Base-by-base conservation (phyloP, 2,888 invertebrate species). In the Piscicola geometra region DNA sequence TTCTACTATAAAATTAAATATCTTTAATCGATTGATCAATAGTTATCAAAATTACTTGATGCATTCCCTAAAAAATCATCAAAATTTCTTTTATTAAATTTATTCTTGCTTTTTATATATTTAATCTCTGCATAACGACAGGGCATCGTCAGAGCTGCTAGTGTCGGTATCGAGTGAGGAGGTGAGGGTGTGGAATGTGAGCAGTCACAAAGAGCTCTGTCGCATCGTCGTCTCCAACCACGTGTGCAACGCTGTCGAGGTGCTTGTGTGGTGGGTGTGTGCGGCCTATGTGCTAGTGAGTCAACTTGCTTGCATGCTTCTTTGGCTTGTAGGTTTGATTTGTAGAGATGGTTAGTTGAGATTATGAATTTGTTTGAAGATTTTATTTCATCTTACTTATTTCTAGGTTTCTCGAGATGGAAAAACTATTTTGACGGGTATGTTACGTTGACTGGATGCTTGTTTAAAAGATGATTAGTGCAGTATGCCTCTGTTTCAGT, bases 201-300 rank as follows among this genome's bases (percentile, higher is more conserved):
- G 87, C 64, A 89, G 90, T 0, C 89, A 90, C 81, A 90, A 90
- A 82, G 95, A 96, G 87, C 86, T 94, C 78, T 88, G 94, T 32
- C 88, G 95, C 52, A 91, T 94, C 78, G 89, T 89, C 78, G 91
- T 94, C 28, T 90, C 91, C n/a, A 95, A 95, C 87, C 93, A 93
- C 84, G 89, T 89, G 1, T 94, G 94, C 83, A 90, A 92, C 15
- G 88, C 90, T 66, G 87, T 94, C 33, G 88, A 67, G 68, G 33
- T 35, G 2, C 3, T 18, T 28, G 64, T n/a, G n/a, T n/a, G n/a
- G n/a, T n/a, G n/a, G n/a, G n/a, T n/a, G n/a, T n/a, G n/a, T n/a
- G n/a, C n/a, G n/a, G n/a, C n/a, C n/a, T n/a, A n/a, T n/a, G n/a
- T n/a, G n/a, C n/a, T n/a, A n/a, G n/a, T n/a, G n/a, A n/a, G n/a